Conservation (phyloP, 2,888 invertebrate genomes). For the Anoncus sp. region DNA sequence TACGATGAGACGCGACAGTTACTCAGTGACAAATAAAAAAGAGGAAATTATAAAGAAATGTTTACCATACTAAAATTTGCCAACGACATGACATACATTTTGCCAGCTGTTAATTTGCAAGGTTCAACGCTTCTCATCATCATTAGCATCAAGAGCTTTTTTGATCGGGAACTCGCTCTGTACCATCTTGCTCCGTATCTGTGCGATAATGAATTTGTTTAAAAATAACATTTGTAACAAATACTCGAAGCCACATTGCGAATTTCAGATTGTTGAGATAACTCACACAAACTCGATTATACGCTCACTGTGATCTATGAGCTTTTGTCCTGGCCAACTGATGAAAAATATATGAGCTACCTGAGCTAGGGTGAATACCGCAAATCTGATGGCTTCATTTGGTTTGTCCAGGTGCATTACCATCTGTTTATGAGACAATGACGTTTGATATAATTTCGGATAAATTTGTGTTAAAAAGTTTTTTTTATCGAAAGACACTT, state of each 20-base stretch:
- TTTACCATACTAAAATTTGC: slow-evolving; percentile 53
- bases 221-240: background rate
- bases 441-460: background rate
- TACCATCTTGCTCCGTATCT: slow-evolving; percentile 52
- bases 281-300: slow-evolving; percentile 41
- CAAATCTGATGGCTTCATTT: slow-evolving; percentile 40
- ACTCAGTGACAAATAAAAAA: too few relatives aligned
- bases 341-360: slow-evolving; percentile 45
- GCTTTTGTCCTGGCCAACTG: slow-evolving; percentile 50
- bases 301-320: slow-evolving; percentile 42
- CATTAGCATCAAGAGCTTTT: slow-evolving; percentile 47
- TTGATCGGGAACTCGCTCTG: slow-evolving; percentile 11
- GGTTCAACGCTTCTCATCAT: slow-evolving; percentile 52
- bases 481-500: too few relatives aligned
- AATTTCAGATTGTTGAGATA: background rate
- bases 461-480: background rate
- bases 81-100: slow-evolving; percentile 48
- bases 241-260: background rate
- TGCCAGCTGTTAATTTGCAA: too few relatives aligned
- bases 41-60: too few relatives aligned
- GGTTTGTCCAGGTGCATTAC: slow-evolving; percentile 37
- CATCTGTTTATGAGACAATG: slow-evolving; percentile 8
- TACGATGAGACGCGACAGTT: too few relatives aligned
- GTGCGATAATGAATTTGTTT: background rate
- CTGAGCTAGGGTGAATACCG: slow-evolving; percentile 26